Percentiles rank a stretch among this genome's conserved stretches.
Evolutionary conservation across 1,140 invertebrate genomes (phyloP).

Genomic region (Hestina assimilis): DNA sequence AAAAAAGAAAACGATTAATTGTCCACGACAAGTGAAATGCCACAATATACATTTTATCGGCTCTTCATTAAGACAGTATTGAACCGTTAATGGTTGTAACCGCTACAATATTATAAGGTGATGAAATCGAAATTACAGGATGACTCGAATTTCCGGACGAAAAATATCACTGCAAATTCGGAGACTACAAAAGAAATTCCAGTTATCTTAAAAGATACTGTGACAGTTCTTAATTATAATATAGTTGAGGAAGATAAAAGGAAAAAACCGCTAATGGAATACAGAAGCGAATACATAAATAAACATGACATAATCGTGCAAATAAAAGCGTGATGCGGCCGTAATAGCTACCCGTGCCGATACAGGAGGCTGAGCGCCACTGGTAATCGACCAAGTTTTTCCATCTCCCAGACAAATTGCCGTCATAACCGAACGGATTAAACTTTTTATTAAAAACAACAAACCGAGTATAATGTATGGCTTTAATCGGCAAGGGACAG

Average conservation of each 20-base stretch:
- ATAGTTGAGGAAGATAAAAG: conserved; percentile 48
- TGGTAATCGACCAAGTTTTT: conserved; percentile 74
- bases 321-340: conserved; percentile 47
- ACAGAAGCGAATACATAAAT: conserved; percentile 71
- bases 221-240: conserved; percentile 47
- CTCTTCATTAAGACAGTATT: conserved; percentile 71
- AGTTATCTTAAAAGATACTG: conserved; percentile 33
- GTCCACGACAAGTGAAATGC: conserved; percentile 53
- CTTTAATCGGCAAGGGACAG: conserved; percentile 74
- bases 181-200: conserved; percentile 42
- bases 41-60: conserved; percentile 72
- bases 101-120: conserved; percentile 58
- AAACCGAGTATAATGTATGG: conserved; percentile 75
- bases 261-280: conserved; percentile 58
- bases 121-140: conserved; percentile 60
- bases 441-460: conserved; percentile 78
- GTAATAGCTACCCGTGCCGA: conserved; percentile 57
- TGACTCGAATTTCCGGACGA: conserved; percentile 52
- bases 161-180: conserved; percentile 40
- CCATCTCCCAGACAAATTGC: conserved; percentile 75
- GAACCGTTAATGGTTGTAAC: conserved; percentile 70
- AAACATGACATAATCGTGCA: conserved; percentile 62
- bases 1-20: conserved; percentile 69
- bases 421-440: conserved; percentile 76
- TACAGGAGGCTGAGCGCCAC: conserved; percentile 47